These are phyloP conservation scores for Agonopterix alstromeriana DNA, from an alignment of 2,888 invertebrate genomes.

Conservation along the genomic window DNA sequence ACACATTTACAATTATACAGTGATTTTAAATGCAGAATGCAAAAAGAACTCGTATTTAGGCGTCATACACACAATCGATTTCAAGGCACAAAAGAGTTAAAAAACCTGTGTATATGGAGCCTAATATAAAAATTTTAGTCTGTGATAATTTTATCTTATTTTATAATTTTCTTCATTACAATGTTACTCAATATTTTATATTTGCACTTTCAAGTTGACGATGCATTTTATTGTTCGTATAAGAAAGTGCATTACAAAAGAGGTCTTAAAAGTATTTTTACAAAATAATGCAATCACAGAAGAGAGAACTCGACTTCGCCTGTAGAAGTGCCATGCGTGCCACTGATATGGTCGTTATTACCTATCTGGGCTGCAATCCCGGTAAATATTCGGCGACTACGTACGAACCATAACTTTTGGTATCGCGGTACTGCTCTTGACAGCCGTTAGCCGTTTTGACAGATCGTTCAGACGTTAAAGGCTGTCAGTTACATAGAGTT, in stretches of 20 bases:
- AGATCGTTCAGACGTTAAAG: too few species aligned
- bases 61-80: background rate
- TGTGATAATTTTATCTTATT: constrained; percentile 3
- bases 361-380: too few species aligned
- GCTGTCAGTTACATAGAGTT: too few species aligned
- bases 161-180: constrained; percentile 5
- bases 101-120: background rate
- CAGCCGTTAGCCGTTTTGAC: too few species aligned
- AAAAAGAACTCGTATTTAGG: background rate
- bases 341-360: too few species aligned
- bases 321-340: too few species aligned
- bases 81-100: background rate
- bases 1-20: background rate
- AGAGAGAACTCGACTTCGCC: too few species aligned
- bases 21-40: constrained; percentile 2
- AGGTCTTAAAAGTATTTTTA: constrained; percentile 2
- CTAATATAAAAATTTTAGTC: background rate
- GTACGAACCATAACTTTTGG: too few species aligned
- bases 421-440: too few species aligned
- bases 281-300: background rate
- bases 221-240: background rate
- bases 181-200: background rate
- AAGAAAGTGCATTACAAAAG: constrained; percentile 1
- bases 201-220: background rate
- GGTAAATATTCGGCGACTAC: too few species aligned